Evolutionary conservation across 2,888 invertebrate species (phyloP).

Genomic region (Myopa tessellatipennis): DNA sequence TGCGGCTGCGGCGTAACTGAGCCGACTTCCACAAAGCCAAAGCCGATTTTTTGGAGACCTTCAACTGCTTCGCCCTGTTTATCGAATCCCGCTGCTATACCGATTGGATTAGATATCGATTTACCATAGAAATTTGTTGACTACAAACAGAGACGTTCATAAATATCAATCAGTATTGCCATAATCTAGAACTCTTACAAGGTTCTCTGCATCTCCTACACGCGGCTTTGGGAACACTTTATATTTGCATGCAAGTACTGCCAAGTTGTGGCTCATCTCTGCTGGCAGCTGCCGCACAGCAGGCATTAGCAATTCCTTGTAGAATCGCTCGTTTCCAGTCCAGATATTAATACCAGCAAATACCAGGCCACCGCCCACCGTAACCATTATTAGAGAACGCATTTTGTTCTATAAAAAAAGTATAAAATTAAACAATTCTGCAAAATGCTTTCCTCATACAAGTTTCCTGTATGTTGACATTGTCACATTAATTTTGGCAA

Average conservation of each 20-base stretch:
- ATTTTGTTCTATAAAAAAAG: slow-evolving; percentile 49
- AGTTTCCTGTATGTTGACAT: slow-evolving; percentile 16
- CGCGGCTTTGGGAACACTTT: slow-evolving; percentile 74
- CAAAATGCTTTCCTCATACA: slow-evolving; percentile 1
- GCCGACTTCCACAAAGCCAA: slow-evolving; percentile 96
- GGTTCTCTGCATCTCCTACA: slow-evolving; percentile 47
- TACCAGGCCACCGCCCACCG: slow-evolving; percentile 49
- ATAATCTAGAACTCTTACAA: slow-evolving; percentile 45
- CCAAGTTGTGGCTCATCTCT: slow-evolving; percentile 85
- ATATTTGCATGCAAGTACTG: slow-evolving; percentile 81
- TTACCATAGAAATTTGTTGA: slow-evolving; percentile 78
- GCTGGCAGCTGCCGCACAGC: slow-evolving; percentile 73
- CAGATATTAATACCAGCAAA: slow-evolving; percentile 50
- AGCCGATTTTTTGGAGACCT: slow-evolving; percentile 86
- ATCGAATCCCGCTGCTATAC: slow-evolving; percentile 99
- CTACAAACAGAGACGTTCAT: slow-evolving; percentile 64
- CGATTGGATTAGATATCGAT: slow-evolving; percentile 87
- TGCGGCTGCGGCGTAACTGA: slow-evolving; percentile 95
- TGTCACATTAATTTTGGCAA: background rate
- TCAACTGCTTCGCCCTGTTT: slow-evolving; percentile 93
- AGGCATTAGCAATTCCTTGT: slow-evolving; percentile 56
- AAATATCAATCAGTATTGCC: background rate
- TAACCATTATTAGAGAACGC: slow-evolving; percentile 49
- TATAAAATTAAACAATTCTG: background rate
- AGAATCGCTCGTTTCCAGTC: slow-evolving; percentile 52